Conservation (phyloP, 2,113 vertebrate genomes). For the Toxotes chatareus region DNA sequence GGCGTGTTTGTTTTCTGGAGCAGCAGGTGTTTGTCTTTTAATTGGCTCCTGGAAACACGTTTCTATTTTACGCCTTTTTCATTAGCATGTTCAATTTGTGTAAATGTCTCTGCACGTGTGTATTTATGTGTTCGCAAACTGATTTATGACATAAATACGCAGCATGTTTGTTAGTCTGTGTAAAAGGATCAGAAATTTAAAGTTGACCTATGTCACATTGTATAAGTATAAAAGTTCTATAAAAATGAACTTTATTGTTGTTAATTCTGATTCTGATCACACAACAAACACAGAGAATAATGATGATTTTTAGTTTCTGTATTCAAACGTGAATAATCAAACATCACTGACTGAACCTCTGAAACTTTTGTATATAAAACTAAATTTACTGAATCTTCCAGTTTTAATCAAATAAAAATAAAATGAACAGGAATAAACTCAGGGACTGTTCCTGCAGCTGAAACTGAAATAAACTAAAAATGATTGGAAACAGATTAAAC, state of each 20-base stretch:
- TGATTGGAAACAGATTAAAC: constrained; percentile 42
- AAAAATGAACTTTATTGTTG: too few relatives aligned
- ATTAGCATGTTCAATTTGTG: background rate
- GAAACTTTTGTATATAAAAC: background rate
- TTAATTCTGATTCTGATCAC: too few relatives aligned
- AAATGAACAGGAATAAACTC: background rate
- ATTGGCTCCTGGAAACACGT: background rate
- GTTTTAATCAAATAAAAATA: background rate
- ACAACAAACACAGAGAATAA: too few relatives aligned
- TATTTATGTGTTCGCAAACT: background rate
- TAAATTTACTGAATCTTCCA: too few relatives aligned
- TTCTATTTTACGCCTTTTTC: background rate
- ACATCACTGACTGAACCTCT: background rate
- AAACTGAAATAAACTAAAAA: constrained; percentile 35
- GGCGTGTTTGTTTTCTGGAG: background rate
- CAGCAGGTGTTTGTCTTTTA: background rate
- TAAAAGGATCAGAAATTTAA: too few relatives aligned
- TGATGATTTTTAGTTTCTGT: too few relatives aligned
- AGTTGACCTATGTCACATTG: too few relatives aligned
- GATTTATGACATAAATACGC: background rate
- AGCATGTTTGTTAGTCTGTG: too few relatives aligned
- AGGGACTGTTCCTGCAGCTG: background rate
- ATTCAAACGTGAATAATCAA: background rate
- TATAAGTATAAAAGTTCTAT: too few relatives aligned
- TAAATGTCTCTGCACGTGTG: background rate